Base-by-base conservation (phyloP, 2,113 vertebrate genomes). In the Pheucticus melanocephalus region DNA sequence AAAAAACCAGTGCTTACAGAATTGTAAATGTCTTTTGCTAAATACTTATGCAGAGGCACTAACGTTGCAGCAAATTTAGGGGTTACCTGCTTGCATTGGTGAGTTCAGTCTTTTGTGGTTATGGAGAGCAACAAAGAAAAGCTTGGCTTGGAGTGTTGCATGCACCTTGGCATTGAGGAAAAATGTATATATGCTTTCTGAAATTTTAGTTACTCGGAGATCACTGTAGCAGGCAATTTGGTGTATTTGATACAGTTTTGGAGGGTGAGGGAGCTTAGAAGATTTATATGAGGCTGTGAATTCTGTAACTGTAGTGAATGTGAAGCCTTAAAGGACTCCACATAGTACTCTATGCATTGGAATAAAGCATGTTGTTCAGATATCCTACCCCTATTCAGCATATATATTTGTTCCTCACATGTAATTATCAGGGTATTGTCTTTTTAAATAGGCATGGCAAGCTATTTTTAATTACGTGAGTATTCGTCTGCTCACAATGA, bases 401-500 rank as follows among this genome's bases (percentile, higher is more conserved):
- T 79, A 22, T 57, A 16, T 44, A 6, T 78, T 95, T 94, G 45
- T 72, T 92, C 27, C 78, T 85, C 68, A 42, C 3, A 0, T 86
- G 44, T 83, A 80, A 47, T 70, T 90, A 56, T 63, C 40, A 53
- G 64, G 12, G 4, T 69, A 81, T 93, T 95, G 91, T 94, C 63
- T 94, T 95, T 90, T 88, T 60, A 96, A 95, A 90, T 68, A 48
- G 57, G 37, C 51, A 25, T 44, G 54, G 42, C 50, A 73, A 66
- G 66, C 50, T 93, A 94, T 92, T 96, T 94, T 94, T 95, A 94
- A 95, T 95, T 92, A 51, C 11, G 33, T 21, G n/a, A 75, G 80
- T 82, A 96, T 96, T 97, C 84, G 90, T 71, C 35, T 37, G 9
- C 15, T 2, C 82, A 97, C 97, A 97, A 96, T 96, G 47, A 86